phyloP scores from a whole-genome alignment of 2,888 invertebrate genomes.

The Acanthopleura granulata region DNA sequence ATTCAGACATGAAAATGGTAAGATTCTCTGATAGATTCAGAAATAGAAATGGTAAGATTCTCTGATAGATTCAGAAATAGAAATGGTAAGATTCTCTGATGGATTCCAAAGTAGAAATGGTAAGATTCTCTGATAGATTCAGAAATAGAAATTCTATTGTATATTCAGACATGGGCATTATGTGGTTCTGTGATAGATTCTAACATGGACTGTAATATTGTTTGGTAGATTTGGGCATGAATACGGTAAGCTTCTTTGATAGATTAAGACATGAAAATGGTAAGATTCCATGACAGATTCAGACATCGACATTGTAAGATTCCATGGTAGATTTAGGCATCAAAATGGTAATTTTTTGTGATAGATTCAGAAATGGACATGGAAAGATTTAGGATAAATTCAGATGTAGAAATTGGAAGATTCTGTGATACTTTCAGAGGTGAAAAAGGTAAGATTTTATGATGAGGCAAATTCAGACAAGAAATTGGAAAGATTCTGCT shows the following conservation, averaged over 20 bases:
- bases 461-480: too few relatives aligned
- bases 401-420: constrained; percentile 53
- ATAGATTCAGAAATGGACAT: constrained; percentile 41
- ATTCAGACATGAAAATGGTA: constrained; percentile 51
- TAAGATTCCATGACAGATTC: constrained; percentile 27
- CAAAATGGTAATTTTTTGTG: too few relatives aligned
- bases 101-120: constrained; percentile 46
- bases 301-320: too few relatives aligned
- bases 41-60: constrained; percentile 52
- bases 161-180: constrained; percentile 46
- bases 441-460: constrained; percentile 2
- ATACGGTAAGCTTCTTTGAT: neutral
- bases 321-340: too few relatives aligned
- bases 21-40: constrained; percentile 28
- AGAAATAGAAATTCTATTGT: constrained; percentile 37
- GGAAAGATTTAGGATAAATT: constrained; percentile 38
- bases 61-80: constrained; percentile 36
- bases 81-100: constrained; percentile 43
- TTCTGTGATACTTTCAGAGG: neutral
- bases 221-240: constrained; percentile 16
- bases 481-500: too few relatives aligned
- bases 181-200: constrained; percentile 34
- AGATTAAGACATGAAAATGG: constrained; percentile 46
- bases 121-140: constrained; percentile 33
- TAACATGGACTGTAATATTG: too few relatives aligned